phyloP scores from a whole-genome alignment of 2,797 vertebrate genomes.

The Apogon hyalosoma region DNA sequence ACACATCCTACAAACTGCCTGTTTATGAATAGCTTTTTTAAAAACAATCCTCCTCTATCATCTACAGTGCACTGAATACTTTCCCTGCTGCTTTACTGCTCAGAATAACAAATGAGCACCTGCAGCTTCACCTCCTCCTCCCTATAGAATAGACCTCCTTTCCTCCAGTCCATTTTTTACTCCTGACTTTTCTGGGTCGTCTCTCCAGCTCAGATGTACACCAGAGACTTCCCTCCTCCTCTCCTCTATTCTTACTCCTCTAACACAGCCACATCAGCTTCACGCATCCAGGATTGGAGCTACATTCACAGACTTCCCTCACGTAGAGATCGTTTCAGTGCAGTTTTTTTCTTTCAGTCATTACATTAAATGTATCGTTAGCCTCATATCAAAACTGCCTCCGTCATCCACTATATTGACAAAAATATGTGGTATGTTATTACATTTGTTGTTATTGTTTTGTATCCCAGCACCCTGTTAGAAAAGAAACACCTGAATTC shows the following conservation, averaged over 20 bases:
- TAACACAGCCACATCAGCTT: constrained; percentile 7
- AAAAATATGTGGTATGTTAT: too few species aligned
- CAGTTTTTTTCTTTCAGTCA: not conserved
- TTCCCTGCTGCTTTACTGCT: constrained; percentile 12
- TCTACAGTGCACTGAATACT: too few species aligned
- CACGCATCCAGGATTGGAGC: constrained; percentile 9
- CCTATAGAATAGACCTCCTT: constrained; percentile 71
- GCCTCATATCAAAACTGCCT: too few species aligned
- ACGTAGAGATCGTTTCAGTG: not conserved
- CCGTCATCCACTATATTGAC: too few species aligned
- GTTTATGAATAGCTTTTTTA: too few species aligned
- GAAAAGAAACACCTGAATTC: too few species aligned
- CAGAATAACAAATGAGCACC: constrained; percentile 52
- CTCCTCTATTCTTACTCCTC: constrained; percentile 3
- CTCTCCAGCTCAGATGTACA: constrained; percentile 59
- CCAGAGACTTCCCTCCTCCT: constrained; percentile 46
- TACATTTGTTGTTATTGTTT: too few species aligned
- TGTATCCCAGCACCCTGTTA: too few species aligned
- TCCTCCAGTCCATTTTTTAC: constrained; percentile 67
- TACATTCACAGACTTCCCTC: not conserved
- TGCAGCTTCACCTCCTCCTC: constrained; percentile 52
- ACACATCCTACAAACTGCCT: too few species aligned
- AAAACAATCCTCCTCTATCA: too few species aligned
- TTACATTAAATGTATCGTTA: too few species aligned
- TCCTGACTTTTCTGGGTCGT: constrained; percentile 79